Conservation (phyloP, 2,797 vertebrate genomes). For the Sebastes steindachneri region DNA sequence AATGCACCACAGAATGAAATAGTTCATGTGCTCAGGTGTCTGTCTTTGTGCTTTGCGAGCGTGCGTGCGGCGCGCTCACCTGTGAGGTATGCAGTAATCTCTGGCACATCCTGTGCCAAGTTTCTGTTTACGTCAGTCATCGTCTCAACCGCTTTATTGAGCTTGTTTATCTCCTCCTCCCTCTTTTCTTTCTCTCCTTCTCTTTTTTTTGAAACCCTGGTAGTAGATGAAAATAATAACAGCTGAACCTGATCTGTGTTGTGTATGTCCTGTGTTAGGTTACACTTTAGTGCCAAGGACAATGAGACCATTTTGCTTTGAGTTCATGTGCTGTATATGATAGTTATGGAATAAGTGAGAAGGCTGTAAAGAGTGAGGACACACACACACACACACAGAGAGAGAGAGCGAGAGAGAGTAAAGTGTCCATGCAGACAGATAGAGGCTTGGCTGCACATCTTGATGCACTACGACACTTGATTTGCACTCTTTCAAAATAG, state of each 20-base stretch:
- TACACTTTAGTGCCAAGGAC: conserved; percentile 47
- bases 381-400: neutral
- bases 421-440: conserved; percentile 15
- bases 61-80: neutral
- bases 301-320: conserved; percentile 45
- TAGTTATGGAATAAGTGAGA: neutral
- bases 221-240: conserved; percentile 63
- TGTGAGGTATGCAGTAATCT: conserved; percentile 77
- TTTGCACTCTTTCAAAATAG: conserved; percentile 66
- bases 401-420: neutral
- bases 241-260: conserved; percentile 61
- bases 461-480: conserved; percentile 49
- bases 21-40: conserved; percentile 50
- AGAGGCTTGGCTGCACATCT: conserved; percentile 24
- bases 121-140: conserved; percentile 84
- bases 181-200: conserved; percentile 60
- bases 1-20: conserved; percentile 2
- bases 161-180: conserved; percentile 78
- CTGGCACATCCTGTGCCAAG: conserved; percentile 72
- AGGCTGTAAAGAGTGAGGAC: neutral
- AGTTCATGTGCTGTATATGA: conserved; percentile 17
- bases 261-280: conserved; percentile 63
- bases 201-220: conserved; percentile 53
- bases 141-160: conserved; percentile 65
- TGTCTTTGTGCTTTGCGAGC: conserved; percentile 15